phyloP scores from a whole-genome alignment of 2,888 invertebrate genomes.

The Oeneis ivallda region DNA sequence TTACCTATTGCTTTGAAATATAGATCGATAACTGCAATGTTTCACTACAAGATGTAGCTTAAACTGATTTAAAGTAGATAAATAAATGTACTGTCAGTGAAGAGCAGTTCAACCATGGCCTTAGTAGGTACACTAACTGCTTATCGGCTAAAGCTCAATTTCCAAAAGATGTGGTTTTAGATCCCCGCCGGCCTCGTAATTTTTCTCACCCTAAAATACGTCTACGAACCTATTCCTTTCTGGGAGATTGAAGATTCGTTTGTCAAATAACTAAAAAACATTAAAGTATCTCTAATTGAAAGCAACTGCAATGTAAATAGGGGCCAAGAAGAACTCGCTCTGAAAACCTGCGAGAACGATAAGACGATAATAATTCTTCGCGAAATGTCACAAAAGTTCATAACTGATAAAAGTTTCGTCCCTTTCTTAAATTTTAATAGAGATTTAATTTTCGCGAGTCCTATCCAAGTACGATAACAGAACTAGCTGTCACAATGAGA shows the following conservation, averaged over 20 bases:
- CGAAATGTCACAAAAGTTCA: slow-evolving; percentile 78
- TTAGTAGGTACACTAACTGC: too few relatives aligned
- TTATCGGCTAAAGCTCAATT: too few relatives aligned
- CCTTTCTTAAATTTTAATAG: slow-evolving; percentile 78
- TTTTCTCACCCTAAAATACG: neutral
- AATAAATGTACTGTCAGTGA: too few relatives aligned
- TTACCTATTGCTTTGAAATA: too few relatives aligned
- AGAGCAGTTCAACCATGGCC: too few relatives aligned
- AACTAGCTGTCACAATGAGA: slow-evolving; percentile 46
- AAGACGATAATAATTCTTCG: slow-evolving; percentile 79
- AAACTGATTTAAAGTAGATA: too few relatives aligned
- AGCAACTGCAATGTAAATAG: slow-evolving; percentile 67
- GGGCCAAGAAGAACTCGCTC: slow-evolving; percentile 61
- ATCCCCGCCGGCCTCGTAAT: too few relatives aligned
- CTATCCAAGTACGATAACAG: slow-evolving; percentile 56
- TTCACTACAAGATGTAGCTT: too few relatives aligned
- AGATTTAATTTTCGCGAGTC: slow-evolving; percentile 75
- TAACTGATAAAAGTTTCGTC: slow-evolving; percentile 79
- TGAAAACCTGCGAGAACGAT: slow-evolving; percentile 65
- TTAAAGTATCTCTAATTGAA: slow-evolving; percentile 57
- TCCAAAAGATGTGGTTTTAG: too few relatives aligned
- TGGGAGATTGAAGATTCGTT: neutral
- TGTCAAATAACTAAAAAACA: neutral
- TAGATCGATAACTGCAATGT: too few relatives aligned
- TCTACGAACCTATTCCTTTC: neutral